A percentile compares a stretch with the other conserved stretches of the same genome.
These are phyloP conservation scores for Acinonyx jubatus DNA, from an alignment of 2,113 vertebrate species.

Conservation along the genomic window DNA sequence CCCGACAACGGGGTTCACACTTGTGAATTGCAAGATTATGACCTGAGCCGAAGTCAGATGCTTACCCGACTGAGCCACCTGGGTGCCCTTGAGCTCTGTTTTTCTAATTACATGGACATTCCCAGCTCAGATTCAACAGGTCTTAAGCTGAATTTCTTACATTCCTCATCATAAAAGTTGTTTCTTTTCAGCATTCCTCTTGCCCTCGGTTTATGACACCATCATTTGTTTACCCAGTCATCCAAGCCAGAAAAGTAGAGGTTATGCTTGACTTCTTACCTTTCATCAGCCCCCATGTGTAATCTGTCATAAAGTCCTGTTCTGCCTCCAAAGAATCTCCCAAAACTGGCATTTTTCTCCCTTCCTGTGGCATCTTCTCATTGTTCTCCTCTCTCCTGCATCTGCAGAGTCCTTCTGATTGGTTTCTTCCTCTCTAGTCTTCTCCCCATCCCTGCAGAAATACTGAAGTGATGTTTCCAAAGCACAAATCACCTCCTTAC, in stretches of 20 bases:
- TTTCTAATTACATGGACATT: neutral
- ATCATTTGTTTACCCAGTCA: neutral
- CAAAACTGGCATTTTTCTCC: neutral
- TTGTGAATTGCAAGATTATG: no score
- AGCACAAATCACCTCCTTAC: neutral
- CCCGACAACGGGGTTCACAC: no score
- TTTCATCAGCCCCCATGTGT: neutral
- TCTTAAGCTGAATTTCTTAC: neutral
- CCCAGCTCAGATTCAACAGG: neutral
- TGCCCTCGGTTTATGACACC: neutral
- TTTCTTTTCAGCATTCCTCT: neutral
- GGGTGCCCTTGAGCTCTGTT: neutral
- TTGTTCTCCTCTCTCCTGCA: neutral
- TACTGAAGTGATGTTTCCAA: neutral
- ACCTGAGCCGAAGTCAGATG: no score
- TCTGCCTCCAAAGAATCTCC: neutral
- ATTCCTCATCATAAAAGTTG: neutral
- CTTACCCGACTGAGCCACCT: no score
- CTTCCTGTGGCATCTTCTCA: neutral
- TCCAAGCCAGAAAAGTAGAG: neutral
- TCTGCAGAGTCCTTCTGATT: neutral
- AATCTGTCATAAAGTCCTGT: neutral
- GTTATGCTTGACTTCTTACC: neutral
- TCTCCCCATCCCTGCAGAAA: neutral
- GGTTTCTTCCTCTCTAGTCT: neutral